Evolutionary conservation across 1,140 invertebrate species (phyloP).

Genomic region (Drosophila kohkoa): DNA sequence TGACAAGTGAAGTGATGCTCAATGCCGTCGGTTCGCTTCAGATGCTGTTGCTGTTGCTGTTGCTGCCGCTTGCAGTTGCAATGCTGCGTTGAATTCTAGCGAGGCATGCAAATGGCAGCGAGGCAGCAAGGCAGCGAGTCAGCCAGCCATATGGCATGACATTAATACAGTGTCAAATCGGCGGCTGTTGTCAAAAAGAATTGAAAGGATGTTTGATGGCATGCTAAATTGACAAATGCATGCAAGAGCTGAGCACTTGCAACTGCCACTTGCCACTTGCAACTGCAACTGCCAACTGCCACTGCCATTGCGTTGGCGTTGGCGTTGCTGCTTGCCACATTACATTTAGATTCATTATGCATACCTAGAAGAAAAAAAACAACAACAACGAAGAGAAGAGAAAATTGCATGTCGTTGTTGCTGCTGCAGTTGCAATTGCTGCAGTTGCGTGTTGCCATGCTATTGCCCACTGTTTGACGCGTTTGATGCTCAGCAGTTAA

Average conservation of each 20-base stretch:
- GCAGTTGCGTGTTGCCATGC: constrained; percentile 66
- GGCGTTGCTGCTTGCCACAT: constrained; percentile 43
- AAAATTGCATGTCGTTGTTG: constrained; percentile 37
- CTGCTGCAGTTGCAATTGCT: background rate
- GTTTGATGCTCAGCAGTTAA: background rate
- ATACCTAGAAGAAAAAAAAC: constrained; percentile 58
- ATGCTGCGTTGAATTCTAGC: constrained; percentile 58
- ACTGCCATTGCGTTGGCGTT: background rate
- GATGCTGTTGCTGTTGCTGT: constrained; percentile 5
- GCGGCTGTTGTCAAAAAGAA: constrained; percentile 73
- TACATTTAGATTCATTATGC: constrained; percentile 77
- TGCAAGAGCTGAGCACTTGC: constrained; percentile 39
- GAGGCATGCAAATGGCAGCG: constrained; percentile 51
- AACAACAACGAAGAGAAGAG: no score
- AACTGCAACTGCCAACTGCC: background rate
- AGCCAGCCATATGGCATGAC: constrained; percentile 57
- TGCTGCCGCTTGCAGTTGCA: constrained; percentile 3
- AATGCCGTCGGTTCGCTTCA: background rate
- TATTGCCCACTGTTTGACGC: constrained; percentile 37
- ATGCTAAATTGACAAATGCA: constrained; percentile 80
- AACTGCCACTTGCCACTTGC: background rate
- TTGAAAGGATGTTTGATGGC: constrained; percentile 81
- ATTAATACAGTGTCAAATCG: constrained; percentile 26
- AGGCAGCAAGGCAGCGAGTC: constrained; percentile 25
- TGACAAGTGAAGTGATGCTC: constrained; percentile 63